Evolutionary conservation across 2,797 vertebrate genomes (phyloP).

Genomic region (Potorous gilbertii): DNA sequence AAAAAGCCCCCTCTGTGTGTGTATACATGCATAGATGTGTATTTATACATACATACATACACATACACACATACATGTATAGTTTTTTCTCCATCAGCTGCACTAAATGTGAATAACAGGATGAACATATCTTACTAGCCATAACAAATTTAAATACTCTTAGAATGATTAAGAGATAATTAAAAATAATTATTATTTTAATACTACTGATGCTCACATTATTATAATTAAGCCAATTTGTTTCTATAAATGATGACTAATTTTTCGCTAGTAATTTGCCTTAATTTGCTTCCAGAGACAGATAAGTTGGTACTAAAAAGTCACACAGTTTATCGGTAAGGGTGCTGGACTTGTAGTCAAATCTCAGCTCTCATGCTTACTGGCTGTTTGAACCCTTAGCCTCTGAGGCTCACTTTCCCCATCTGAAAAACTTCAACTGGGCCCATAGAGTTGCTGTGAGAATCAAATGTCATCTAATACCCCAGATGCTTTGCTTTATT

Average conservation of each 20-base stretch:
- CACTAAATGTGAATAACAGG: not conserved
- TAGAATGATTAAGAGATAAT: not conserved
- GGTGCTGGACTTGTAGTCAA: not conserved
- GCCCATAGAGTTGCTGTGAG: not conserved
- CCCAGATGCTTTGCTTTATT: not conserved
- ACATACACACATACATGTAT: too few relatives aligned
- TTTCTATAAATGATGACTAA: not conserved
- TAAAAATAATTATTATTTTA: not conserved
- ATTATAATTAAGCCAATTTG: conserved; percentile 26
- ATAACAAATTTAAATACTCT: conserved; percentile 45
- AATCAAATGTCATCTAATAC: not conserved
- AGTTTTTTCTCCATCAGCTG: conserved; percentile 47
- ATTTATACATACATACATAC: not conserved
- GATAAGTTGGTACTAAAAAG: not conserved
- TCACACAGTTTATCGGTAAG: not conserved
- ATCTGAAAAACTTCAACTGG: not conserved
- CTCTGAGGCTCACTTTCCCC: not conserved
- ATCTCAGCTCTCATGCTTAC: not conserved
- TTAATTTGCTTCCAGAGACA: conserved; percentile 18
- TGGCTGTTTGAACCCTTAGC: not conserved
- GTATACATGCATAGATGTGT: too few relatives aligned
- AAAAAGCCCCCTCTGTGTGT: not conserved
- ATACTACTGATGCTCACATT: conserved; percentile 14
- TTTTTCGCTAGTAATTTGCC: conserved; percentile 35
- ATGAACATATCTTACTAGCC: not conserved